Percentiles rank a stretch among this genome's conserved stretches.
phyloP scores from a whole-genome alignment of 64 coral and sea anemone genomes.

The Hydrozoanthus tunicans region DNA sequence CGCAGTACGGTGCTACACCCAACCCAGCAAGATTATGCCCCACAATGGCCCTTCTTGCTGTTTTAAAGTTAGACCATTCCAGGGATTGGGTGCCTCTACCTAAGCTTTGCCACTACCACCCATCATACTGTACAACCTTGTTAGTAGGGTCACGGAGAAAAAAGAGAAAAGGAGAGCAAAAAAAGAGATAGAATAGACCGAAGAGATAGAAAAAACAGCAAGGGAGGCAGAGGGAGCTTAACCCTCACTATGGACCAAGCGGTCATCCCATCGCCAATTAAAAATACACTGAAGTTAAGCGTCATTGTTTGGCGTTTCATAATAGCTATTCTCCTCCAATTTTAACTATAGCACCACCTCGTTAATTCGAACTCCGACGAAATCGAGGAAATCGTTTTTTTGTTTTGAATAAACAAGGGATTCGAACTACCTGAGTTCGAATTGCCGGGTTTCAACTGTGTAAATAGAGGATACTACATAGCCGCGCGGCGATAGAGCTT shows the following conservation, averaged over 20 bases:
- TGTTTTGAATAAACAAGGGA: no score
- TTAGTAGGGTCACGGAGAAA: neutral
- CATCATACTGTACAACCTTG: neutral
- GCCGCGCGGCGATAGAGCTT: no score
- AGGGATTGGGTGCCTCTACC: constrained; percentile 12
- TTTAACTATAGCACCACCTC: no score
- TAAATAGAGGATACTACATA: no score
- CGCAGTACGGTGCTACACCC: no score
- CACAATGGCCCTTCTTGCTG: neutral
- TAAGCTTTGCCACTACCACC: neutral
- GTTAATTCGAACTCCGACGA: no score
- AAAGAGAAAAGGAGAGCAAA: neutral
- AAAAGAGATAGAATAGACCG: neutral
- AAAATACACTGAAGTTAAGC: neutral
- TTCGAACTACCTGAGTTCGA: no score
- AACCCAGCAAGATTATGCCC: neutral
- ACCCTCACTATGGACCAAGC: neutral
- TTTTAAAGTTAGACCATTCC: constrained; percentile 24
- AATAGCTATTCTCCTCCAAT: no score
- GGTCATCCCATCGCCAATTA: neutral
- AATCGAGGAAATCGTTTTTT: no score
- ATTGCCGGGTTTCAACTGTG: no score
- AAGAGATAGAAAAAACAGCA: neutral
- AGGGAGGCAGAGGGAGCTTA: neutral
- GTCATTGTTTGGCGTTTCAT: no score